phyloP scores from a whole-genome alignment of 2,888 invertebrate genomes.

The Polyommatus iphigenia region DNA sequence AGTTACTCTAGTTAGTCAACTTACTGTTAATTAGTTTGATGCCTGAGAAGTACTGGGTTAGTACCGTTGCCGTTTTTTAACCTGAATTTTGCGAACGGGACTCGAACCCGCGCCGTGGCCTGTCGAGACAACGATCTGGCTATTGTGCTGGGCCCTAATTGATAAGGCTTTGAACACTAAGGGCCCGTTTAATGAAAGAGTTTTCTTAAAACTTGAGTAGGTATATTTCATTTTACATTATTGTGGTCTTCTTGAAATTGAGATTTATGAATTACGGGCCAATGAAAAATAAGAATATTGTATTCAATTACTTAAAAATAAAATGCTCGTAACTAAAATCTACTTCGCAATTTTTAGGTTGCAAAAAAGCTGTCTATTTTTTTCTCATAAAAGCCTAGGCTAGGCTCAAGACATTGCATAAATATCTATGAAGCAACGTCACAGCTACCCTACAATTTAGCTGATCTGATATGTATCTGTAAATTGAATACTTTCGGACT shows the following conservation, averaged over 20 bases:
- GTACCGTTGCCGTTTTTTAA: slow-evolving; percentile 53
- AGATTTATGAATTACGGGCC: neutral
- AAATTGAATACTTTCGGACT: slow-evolving; percentile 44
- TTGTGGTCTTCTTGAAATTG: neutral
- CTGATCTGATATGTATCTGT: slow-evolving; percentile 41
- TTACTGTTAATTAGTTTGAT: neutral
- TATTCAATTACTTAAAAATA: neutral
- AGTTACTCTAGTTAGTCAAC: neutral
- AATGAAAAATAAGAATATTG: too few relatives aligned
- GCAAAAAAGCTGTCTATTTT: too few relatives aligned
- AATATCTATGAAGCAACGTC: neutral
- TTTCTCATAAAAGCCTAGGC: neutral
- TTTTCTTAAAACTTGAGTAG: slow-evolving; percentile 15
- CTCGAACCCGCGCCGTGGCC: slow-evolving; percentile 64
- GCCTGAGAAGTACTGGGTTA: slow-evolving; percentile 2
- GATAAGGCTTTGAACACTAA: slow-evolving; percentile 66
- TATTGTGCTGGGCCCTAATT: slow-evolving; percentile 65
- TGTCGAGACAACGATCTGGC: slow-evolving; percentile 68
- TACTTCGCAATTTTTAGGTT: neutral
- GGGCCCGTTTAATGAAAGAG: slow-evolving; percentile 57
- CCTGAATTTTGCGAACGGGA: slow-evolving; percentile 71
- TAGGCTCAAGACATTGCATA: neutral
- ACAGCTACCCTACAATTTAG: neutral
- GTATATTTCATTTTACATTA: neutral
- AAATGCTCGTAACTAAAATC: neutral